phyloP scores from a whole-genome alignment of 2,888 invertebrate species.

The Drosophila neotestacea region DNA sequence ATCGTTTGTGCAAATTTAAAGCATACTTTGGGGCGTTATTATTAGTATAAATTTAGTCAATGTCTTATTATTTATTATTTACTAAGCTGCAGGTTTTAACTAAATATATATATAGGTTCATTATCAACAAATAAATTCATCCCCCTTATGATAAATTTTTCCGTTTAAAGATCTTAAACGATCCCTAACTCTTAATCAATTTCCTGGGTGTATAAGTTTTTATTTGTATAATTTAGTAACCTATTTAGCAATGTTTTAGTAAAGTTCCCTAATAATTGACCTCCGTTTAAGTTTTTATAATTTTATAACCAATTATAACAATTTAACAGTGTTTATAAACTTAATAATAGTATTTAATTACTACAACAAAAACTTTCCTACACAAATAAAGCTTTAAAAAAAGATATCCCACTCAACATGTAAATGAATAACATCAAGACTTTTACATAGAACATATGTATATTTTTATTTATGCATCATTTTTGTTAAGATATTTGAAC shows the following conservation, averaged over 20 bases:
- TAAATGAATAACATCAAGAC: slow-evolving; percentile 15
- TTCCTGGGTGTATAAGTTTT: background rate
- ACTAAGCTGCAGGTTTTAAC: background rate
- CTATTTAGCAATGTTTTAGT: background rate
- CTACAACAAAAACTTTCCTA: background rate
- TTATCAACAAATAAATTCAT: too few species aligned
- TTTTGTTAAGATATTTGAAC: too few species aligned
- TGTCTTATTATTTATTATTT: background rate
- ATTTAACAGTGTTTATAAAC: background rate
- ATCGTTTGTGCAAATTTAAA: background rate
- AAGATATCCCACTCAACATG: slow-evolving; percentile 6
- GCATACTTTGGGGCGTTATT: slow-evolving; percentile 46
- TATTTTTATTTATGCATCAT: background rate
- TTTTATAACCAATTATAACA: background rate
- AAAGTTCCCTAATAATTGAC: too few species aligned
- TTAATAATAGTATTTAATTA: slow-evolving; percentile 4
- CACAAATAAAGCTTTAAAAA: slow-evolving; percentile 51
- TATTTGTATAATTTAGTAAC: background rate
- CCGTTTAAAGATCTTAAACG: background rate
- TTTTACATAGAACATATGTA: background rate
- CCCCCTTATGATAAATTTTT: background rate
- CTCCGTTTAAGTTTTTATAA: background rate
- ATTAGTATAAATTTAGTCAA: background rate
- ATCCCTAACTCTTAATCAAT: background rate
- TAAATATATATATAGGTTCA: background rate